Percentiles rank a stretch among this genome's conserved stretches.
phyloP scores from a whole-genome alignment of 2,113 vertebrate species.

The Steatornis caripensis region DNA sequence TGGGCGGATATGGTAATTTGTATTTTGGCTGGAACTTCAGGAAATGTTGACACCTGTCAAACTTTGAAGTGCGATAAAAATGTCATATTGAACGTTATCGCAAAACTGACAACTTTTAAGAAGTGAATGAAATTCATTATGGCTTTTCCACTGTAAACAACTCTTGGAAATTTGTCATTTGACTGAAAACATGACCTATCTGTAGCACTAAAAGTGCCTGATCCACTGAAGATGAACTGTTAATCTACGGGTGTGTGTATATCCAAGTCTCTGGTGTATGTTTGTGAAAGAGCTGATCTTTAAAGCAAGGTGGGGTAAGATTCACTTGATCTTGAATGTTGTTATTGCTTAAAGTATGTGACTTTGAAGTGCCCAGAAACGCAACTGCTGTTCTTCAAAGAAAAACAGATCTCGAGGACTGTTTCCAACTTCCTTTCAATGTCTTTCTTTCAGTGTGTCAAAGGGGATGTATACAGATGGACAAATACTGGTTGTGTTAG shows the following conservation, averaged over 20 bases:
- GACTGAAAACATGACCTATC: conserved; percentile 8
- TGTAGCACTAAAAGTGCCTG: not conserved
- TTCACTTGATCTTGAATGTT: conserved; percentile 39
- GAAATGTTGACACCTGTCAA: conserved; percentile 59
- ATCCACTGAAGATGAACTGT: not conserved
- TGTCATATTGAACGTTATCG: conserved; percentile 7
- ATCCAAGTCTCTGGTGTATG: not conserved
- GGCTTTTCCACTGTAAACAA: conserved; percentile 30
- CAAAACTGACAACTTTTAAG: conserved; percentile 19
- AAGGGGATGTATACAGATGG: conserved; percentile 37
- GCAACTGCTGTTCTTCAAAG: conserved; percentile 57
- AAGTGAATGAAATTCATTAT: conserved; percentile 39
- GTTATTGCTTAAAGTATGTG: conserved; percentile 37
- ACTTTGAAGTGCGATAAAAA: conserved; percentile 42
- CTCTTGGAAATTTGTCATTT: conserved; percentile 16
- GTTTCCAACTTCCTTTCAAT: conserved; percentile 59
- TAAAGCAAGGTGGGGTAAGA: conserved; percentile 56
- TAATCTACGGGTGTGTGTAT: not conserved
- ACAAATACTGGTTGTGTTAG: conserved; percentile 45
- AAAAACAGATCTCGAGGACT: conserved; percentile 17
- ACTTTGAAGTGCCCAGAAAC: conserved; percentile 66
- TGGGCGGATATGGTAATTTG: conserved; percentile 3
- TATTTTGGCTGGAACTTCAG: conserved; percentile 29
- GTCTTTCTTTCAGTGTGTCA: conserved; percentile 26
- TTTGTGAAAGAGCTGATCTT: conserved; percentile 43